Conservation (phyloP, 1,140 invertebrate genomes). For the Drosophila asahinai region DNA sequence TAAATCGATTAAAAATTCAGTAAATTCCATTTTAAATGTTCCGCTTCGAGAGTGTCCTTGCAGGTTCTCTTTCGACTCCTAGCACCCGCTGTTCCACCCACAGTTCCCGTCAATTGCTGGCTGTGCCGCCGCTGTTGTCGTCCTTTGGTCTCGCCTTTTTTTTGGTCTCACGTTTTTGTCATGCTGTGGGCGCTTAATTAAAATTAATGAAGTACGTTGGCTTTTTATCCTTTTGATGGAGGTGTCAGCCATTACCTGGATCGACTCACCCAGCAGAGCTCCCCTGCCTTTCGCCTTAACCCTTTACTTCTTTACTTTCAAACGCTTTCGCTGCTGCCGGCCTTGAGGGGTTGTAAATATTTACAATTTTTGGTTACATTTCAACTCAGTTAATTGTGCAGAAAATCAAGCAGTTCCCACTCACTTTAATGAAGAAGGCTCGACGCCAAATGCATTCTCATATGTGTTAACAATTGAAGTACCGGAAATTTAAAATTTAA, state of each 20-base stretch:
- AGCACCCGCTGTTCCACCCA: not conserved
- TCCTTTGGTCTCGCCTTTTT: slow-evolving; percentile 26
- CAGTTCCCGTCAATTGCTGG: not conserved
- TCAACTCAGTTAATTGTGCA: slow-evolving; percentile 72
- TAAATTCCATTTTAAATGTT: not conserved
- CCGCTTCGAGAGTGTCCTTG: slow-evolving; percentile 18
- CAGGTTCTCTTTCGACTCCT: slow-evolving; percentile 17
- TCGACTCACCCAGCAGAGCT: not conserved
- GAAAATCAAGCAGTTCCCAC: slow-evolving; percentile 16
- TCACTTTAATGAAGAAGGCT: slow-evolving; percentile 20
- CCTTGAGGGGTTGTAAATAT: slow-evolving; percentile 59
- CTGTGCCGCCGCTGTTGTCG: slow-evolving; percentile 4
- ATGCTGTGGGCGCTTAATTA: slow-evolving; percentile 75
- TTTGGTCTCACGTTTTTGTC: slow-evolving; percentile 57
- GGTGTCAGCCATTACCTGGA: slow-evolving; percentile 56
- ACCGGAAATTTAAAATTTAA: not conserved
- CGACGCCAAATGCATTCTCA: slow-evolving; percentile 9
- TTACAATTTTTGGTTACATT: slow-evolving; percentile 65
- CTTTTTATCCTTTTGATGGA: slow-evolving; percentile 70
- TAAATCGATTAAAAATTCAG: not conserved
- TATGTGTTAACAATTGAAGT: no score
- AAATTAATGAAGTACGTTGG: slow-evolving; percentile 78
- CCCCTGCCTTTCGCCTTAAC: not conserved
- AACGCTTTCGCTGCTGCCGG: not conserved
- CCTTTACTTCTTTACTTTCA: no score